phyloP scores from a whole-genome alignment of 2,888 invertebrate genomes.

The Therioaphis trifolii region DNA sequence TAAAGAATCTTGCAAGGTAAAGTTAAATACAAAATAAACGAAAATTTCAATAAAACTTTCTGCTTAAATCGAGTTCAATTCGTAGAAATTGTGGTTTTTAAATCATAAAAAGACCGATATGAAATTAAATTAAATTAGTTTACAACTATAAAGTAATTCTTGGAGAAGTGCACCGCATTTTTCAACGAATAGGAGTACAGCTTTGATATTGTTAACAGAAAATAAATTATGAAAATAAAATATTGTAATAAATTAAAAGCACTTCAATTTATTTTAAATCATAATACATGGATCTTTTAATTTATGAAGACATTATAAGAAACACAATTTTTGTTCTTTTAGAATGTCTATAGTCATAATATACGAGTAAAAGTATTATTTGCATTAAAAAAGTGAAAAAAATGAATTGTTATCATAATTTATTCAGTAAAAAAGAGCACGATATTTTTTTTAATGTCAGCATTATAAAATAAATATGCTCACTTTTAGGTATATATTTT shows the following conservation, averaged over 20 bases:
- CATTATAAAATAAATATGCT: too few species aligned
- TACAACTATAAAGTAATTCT: conserved; percentile 3
- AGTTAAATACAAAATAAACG: not conserved
- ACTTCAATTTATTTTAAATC: not conserved
- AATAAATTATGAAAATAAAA: conserved; percentile 1
- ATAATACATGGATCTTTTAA: too few species aligned
- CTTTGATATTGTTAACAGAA: not conserved
- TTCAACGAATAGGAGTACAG: not conserved
- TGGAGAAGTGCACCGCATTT: not conserved
- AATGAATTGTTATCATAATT: too few species aligned
- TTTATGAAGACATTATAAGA: too few species aligned
- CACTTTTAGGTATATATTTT: too few species aligned
- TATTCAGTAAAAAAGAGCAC: too few species aligned
- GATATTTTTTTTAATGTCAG: too few species aligned
- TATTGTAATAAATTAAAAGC: not conserved
- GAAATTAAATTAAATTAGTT: conserved; percentile 35
- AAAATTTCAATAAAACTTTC: conserved; percentile 9
- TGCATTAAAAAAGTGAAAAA: too few species aligned
- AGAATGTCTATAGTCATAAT: too few species aligned
- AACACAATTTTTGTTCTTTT: too few species aligned
- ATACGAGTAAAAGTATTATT: too few species aligned
- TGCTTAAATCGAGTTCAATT: not conserved
- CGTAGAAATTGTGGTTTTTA: conserved; percentile 31
- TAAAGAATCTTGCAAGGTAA: conserved; percentile 3
- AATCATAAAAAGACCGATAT: not conserved